phyloP scores from a whole-genome alignment of 2,888 invertebrate genomes.

The Nebria salina region DNA sequence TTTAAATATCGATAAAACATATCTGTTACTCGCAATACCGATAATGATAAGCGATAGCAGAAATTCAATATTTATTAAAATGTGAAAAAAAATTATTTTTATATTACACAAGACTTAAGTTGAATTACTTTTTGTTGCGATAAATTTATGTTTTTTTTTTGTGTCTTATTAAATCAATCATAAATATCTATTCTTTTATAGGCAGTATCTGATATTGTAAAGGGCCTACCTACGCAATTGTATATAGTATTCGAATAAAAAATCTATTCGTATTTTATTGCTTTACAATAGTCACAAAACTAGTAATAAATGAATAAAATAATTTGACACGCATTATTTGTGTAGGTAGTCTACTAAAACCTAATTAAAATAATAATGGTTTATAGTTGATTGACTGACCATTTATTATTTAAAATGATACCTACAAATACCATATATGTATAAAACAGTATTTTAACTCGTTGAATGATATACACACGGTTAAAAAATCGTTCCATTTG shows the following conservation, averaged over 20 bases:
- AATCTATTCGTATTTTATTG: constrained; percentile 3
- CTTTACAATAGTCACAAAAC: constrained; percentile 39
- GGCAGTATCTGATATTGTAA: neutral
- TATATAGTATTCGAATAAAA: constrained; percentile 5
- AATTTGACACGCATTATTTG: constrained; percentile 39
- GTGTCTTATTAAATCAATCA: constrained; percentile 1
- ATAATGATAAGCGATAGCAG: too few relatives aligned
- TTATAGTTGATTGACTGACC: constrained; percentile 28
- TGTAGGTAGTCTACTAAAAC: constrained; percentile 34
- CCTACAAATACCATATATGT: constrained; percentile 19
- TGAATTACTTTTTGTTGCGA: too few relatives aligned
- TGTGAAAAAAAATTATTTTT: too few relatives aligned
- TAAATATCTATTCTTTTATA: neutral
- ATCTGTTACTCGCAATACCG: too few relatives aligned
- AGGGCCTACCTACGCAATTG: neutral
- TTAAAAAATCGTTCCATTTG: too few relatives aligned
- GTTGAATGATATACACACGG: neutral
- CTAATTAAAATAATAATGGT: constrained; percentile 40
- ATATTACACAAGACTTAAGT: too few relatives aligned
- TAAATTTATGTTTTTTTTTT: too few relatives aligned
- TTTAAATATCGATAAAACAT: neutral
- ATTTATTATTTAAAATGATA: constrained; percentile 39
- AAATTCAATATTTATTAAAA: too few relatives aligned
- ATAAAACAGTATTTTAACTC: neutral
- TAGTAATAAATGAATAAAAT: constrained; percentile 35